These are phyloP conservation scores for Catharus minimus DNA, from an alignment of 2,113 vertebrate genomes.

Conservation along the genomic window DNA sequence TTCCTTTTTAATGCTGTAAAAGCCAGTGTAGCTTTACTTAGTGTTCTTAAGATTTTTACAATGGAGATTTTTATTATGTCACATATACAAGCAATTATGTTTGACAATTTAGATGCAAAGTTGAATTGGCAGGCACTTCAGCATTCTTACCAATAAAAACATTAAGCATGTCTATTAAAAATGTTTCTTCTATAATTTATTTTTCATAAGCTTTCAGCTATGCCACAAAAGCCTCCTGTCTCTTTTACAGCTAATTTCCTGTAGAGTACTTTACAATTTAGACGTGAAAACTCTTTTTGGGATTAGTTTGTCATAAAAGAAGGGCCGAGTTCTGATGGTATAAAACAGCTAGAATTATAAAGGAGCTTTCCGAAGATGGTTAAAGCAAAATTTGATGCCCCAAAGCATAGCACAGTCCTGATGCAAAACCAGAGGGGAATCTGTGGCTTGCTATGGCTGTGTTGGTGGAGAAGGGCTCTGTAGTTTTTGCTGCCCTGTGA, in stretches of 20 bases:
- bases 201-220: conserved; percentile 39
- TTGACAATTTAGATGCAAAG: conserved; percentile 57
- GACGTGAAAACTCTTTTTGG: neutral
- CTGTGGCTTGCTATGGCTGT: neutral
- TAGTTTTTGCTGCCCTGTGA: neutral
- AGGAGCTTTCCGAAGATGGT: neutral
- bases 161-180: conserved; percentile 61
- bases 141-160: conserved; percentile 53
- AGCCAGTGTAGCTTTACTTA: conserved; percentile 35
- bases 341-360: neutral
- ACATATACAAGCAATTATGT: conserved; percentile 60
- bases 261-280: neutral
- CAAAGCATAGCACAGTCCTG: neutral
- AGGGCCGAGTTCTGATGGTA: neutral
- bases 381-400: neutral
- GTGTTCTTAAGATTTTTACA: conserved; percentile 57
- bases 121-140: conserved; percentile 55
- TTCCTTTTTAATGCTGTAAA: conserved; percentile 70
- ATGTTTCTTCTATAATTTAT: conserved; percentile 49
- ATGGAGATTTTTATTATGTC: conserved; percentile 49
- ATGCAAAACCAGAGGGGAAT: neutral
- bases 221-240: conserved; percentile 24
- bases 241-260: conserved; percentile 14
- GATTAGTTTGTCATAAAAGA: neutral
- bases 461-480: neutral